Evolutionary conservation across 2,113 vertebrate genomes (phyloP).

Genomic region (Todiramphus saurophagus): DNA sequence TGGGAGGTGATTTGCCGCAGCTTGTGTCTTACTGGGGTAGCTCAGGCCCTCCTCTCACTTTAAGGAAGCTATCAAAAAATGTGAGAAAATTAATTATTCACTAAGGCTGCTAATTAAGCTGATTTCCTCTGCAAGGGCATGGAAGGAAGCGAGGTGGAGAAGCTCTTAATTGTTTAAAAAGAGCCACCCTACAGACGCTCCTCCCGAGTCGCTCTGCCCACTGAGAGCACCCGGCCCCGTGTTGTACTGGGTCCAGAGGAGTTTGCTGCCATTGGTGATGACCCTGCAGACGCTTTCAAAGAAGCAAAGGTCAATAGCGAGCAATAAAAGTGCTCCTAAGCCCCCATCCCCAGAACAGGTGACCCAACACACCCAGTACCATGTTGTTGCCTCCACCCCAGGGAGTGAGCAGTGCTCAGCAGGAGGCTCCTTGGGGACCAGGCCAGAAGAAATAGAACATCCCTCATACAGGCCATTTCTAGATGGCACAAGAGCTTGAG

Average conservation of each 20-base stretch:
- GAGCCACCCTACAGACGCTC: neutral
- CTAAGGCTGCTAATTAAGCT: slow-evolving; percentile 34
- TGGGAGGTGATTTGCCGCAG: accelerated
- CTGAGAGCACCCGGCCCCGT: accelerated
- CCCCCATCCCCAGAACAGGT: accelerated
- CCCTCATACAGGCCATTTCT: neutral
- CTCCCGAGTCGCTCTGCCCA: neutral
- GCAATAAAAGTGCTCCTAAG: neutral
- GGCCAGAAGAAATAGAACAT: neutral
- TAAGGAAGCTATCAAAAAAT: neutral
- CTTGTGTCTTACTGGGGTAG: neutral
- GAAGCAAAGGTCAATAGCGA: accelerated
- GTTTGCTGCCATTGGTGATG: accelerated
- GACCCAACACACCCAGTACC: neutral
- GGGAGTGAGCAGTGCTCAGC: accelerated
- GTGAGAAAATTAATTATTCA: slow-evolving; percentile 54
- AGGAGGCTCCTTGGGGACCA: neutral
- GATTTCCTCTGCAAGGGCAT: slow-evolving; percentile 22
- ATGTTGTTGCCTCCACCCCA: neutral
- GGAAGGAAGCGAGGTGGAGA: slow-evolving; percentile 43
- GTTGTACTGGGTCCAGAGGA: accelerated
- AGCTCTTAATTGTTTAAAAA: slow-evolving; percentile 44
- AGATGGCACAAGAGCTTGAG: neutral
- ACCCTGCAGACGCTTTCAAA: neutral
- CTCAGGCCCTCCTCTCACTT: neutral